Base-by-base conservation (phyloP, 2,888 invertebrate species). In the Dastarcus helophoroides region DNA sequence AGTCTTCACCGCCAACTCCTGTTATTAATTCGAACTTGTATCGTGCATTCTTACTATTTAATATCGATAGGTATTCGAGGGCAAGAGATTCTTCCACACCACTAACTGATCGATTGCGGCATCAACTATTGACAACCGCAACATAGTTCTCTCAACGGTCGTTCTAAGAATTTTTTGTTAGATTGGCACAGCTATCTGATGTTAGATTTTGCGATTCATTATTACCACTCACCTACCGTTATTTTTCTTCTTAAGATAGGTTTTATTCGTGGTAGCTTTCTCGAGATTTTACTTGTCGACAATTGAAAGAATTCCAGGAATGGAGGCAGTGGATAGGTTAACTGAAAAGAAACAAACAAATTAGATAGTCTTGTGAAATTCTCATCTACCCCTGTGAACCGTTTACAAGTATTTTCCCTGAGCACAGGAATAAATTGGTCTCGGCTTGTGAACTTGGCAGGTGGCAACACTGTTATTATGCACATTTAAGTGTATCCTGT, bases 391-490 rank as follows among this genome's bases (percentile, higher is more conserved):
- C 49, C 41, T 49, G 51, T 53, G 49, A 51, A 51, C 42, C 23
- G 27, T 33, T 31, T 33, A 22, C 41, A 46, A 49, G 48, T 44
- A 42, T 44, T 48, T 53, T 47, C 51, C 51, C 53, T 46, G 42
- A 41, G 29, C 37, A 37, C 38, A 46, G 48, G 56, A 53, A 56
- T 55, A 54, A 50, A 54, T 55, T 56, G 48, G 54, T 55, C 46
- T 47, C 53, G 56, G 43, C 45, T 44, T 46, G 44, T 52, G 52
- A 46, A 49, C 48, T 44, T 47, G 53, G 48, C 56, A 54, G 56
- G 56, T 56, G 56, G 46, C 45, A 30, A 40, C 22, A 40, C 42
- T 43, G 44, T 50, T 47, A 49, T 51, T 51, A 45, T 35, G 39
- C 32, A 40, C 40, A 29, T 33, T 37, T 25, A 33, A 39, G 43